Percentiles rank a stretch among this genome's conserved stretches.
phyloP scores from a whole-genome alignment of 2,797 vertebrate species.

The Macroramphosus scolopax region DNA sequence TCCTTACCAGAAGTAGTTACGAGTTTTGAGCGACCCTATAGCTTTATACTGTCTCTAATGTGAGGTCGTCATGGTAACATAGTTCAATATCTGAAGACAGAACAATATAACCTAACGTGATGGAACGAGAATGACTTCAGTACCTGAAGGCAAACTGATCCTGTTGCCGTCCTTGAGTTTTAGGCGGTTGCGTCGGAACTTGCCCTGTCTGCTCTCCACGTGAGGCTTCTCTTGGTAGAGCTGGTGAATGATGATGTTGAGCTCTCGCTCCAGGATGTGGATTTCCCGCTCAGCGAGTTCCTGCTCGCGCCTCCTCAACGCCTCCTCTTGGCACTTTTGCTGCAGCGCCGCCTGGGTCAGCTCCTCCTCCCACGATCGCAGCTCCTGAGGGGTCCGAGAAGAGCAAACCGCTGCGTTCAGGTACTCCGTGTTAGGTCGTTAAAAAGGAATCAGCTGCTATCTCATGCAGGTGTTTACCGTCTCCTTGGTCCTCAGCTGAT shows the following conservation, averaged over 20 bases:
- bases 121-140: too few relatives aligned
- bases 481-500: slow-evolving; percentile 96
- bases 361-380: slow-evolving; percentile 96
- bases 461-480: slow-evolving; percentile 77
- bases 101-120: too few relatives aligned
- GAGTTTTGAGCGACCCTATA: too few relatives aligned
- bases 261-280: slow-evolving; percentile 93
- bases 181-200: slow-evolving; percentile 90
- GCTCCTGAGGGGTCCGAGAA: slow-evolving; percentile 77
- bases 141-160: slow-evolving; percentile 95
- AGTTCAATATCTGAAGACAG: neutral
- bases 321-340: slow-evolving; percentile 95
- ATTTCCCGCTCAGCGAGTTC: slow-evolving; percentile 95
- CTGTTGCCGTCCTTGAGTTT: slow-evolving; percentile 93
- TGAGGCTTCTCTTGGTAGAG: slow-evolving; percentile 94
- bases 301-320: slow-evolving; percentile 88
- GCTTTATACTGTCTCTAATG: too few relatives aligned
- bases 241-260: slow-evolving; percentile 98
- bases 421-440: too few relatives aligned
- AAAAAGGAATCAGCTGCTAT: too few relatives aligned
- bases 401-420: too few relatives aligned
- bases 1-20: too few relatives aligned
- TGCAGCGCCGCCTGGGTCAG: slow-evolving; percentile 90
- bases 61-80: neutral
- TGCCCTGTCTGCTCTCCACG: slow-evolving; percentile 93